Conservation (phyloP, 2,888 invertebrate species). For the Monopis laevigella region DNA sequence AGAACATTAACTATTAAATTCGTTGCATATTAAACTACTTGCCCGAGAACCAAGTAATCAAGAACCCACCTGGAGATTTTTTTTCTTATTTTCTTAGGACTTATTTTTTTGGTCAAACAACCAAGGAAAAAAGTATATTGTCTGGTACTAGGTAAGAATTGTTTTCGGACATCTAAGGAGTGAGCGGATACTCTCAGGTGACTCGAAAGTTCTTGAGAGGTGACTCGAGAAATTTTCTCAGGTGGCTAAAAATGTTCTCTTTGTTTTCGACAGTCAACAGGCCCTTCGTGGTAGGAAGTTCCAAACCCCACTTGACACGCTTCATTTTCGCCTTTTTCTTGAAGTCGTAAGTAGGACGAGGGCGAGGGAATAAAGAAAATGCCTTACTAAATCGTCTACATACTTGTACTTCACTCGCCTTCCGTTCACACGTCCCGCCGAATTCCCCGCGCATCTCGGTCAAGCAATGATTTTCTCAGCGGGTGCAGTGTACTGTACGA, state of each 20-base stretch:
- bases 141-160: too few relatives aligned
- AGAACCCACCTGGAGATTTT: slow-evolving; percentile 33
- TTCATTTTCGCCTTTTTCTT: slow-evolving; percentile 58
- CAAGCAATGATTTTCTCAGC: slow-evolving; percentile 56
- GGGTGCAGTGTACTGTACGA: slow-evolving; percentile 47
- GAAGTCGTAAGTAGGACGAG: slow-evolving; percentile 49
- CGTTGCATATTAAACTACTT: slow-evolving; percentile 63
- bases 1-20: slow-evolving; percentile 64
- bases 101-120: slow-evolving; percentile 12
- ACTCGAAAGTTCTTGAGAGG: slow-evolving; percentile 37
- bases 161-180: too few relatives aligned
- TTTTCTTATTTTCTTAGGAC: slow-evolving; percentile 13
- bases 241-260: slow-evolving; percentile 31
- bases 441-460: slow-evolving; percentile 11
- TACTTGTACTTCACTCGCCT: not conserved
- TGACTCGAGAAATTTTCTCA: slow-evolving; percentile 19
- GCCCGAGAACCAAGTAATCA: slow-evolving; percentile 46
- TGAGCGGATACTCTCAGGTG: slow-evolving; percentile 31
- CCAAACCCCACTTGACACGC: slow-evolving; percentile 58
- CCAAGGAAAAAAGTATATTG: too few relatives aligned
- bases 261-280: slow-evolving; percentile 56
- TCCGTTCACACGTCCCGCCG: slow-evolving; percentile 1
- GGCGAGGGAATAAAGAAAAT: slow-evolving; percentile 24
- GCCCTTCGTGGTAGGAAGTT: slow-evolving; percentile 42
- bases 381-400: not conserved